Base-by-base conservation (phyloP, 92 coral and sea anemone species). In the Bergia sp. region DNA sequence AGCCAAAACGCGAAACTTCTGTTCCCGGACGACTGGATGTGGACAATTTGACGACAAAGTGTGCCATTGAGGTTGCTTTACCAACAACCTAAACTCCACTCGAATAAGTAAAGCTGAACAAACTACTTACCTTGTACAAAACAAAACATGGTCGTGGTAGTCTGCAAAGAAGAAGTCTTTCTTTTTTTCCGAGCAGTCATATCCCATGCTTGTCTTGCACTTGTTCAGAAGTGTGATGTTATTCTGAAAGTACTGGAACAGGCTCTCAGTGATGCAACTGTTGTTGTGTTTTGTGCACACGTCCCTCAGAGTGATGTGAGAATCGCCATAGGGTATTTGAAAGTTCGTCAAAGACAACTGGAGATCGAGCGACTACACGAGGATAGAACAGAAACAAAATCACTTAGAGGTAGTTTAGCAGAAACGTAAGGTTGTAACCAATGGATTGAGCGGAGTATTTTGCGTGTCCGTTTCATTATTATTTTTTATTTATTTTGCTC, bases 201-300 rank as follows among this genome's bases (percentile, higher is more conserved):
- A 66, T 9, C 89, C 92, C 79, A 90, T 5, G 58, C 15, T 21
- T 6, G 92, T 85, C 1, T 79, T 65, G 74, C 95, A 93, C 47
- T 82, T 88, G 84, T 91, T 91, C 80, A 93, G 87, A 40, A 64
- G 86, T 73, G 92, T 93, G 40, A 45, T 82, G 89, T 93, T 92
- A 41, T 91, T 91, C 78, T 93, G 95, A 87, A 92, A 93, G n/a
- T 91, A 93, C 90, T 93, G 95, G 50, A 93, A 90, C 61, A 82
- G 80, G 80, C 95, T 93, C 44, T 88, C 73, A 72, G 91, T 79
- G 38, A 61, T 67, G 80, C 95, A 93, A 37, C 75, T 89, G 12
- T 77, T 82, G 86, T 86, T 50, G 21, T 90, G 90, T 53, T 88
- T 86, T 23, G 61, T 72, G 89, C 95, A 93, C 64, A 93, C 91